phyloP scores from a whole-genome alignment of 2,888 invertebrate species.

The Nymphalis c-album region DNA sequence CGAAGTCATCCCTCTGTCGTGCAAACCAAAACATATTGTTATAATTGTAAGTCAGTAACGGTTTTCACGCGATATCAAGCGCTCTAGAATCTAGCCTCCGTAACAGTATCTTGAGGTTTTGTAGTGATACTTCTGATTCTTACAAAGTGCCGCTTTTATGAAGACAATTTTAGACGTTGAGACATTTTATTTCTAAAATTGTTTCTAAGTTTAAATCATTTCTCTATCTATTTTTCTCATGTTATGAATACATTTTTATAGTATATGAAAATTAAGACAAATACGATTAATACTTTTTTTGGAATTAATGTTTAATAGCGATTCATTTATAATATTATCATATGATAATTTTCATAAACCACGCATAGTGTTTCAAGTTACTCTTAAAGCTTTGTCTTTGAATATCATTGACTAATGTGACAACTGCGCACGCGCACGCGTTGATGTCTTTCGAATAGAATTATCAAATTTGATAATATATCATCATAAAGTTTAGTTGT shows the following conservation, averaged over 20 bases:
- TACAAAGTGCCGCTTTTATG: slow-evolving; percentile 12
- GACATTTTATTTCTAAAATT: background rate
- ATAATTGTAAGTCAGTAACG: slow-evolving; percentile 33
- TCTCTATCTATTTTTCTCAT: too few relatives aligned
- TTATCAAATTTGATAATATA: background rate
- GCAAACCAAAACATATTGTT: slow-evolving; percentile 31
- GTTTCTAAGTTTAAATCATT: too few relatives aligned
- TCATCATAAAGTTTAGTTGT: background rate
- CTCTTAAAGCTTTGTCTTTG: background rate
- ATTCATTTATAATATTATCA: too few relatives aligned
- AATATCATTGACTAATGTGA: background rate
- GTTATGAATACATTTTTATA: too few relatives aligned
- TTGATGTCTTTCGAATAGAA: slow-evolving; percentile 31
- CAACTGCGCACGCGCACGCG: slow-evolving; percentile 29
- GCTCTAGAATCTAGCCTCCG: slow-evolving; percentile 28
- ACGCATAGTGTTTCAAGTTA: too few relatives aligned
- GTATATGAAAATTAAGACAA: too few relatives aligned
- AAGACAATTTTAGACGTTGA: background rate
- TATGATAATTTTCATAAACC: too few relatives aligned
- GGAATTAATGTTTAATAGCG: too few relatives aligned
- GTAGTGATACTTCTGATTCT: slow-evolving; percentile 17
- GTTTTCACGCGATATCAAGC: slow-evolving; percentile 31
- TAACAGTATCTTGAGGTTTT: slow-evolving; percentile 37
- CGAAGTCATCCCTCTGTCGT: slow-evolving; percentile 14
- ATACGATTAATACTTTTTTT: too few relatives aligned